Evolutionary conservation across 2,797 vertebrate species (phyloP), one percentile per base, ranked within the genome.

Genomic region (Pygocentrus nattereri): DNA sequence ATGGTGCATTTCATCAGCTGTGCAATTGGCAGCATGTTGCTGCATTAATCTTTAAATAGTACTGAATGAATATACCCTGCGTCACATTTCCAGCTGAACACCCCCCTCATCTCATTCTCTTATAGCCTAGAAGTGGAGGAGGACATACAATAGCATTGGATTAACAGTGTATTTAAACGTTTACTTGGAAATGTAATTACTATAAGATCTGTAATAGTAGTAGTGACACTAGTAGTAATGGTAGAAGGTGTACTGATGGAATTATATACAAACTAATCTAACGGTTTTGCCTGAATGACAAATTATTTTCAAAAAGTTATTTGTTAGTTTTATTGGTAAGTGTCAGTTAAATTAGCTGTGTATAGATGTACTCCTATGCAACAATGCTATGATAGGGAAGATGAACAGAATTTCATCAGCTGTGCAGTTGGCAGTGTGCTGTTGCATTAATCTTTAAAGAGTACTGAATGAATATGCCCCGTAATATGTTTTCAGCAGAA

Each of bases 91-190:
- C 2, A 10, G 41, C 41, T 10, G 5, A 41, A 41, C 19, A 65
- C 15, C 31, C 7, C 56, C n/a, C 69, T 16, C 0, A 15, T 21
- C 19, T 25, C 65, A 23, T 27, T 77, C 75, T 69, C 71, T 75
- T 77, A 70, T 74, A 58, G 81, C 54, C 74, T 74, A 67, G 83
- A 88, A 85, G 76, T 77, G 49, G 82, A 78, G 78, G 75, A 85
- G 84, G 86, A 84, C 79, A 87, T 85, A 88, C 89, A 87, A 89
- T 88, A 88, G 82, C 82, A 61, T 65, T 89, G 92, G 93, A 94
- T 95, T 94, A 93, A 91, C 74, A 64, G 68, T 94, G 94, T 44
- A 44, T 44, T 44, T 44, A 11, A 44, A 44, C 10, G 12, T 12
- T 44, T 44, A 44, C 5, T 41, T 41, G 38, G 5, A n/a, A n/a